Evolutionary conservation across 2,888 invertebrate genomes (phyloP).

Genomic region (Sepiola atlantica): DNA sequence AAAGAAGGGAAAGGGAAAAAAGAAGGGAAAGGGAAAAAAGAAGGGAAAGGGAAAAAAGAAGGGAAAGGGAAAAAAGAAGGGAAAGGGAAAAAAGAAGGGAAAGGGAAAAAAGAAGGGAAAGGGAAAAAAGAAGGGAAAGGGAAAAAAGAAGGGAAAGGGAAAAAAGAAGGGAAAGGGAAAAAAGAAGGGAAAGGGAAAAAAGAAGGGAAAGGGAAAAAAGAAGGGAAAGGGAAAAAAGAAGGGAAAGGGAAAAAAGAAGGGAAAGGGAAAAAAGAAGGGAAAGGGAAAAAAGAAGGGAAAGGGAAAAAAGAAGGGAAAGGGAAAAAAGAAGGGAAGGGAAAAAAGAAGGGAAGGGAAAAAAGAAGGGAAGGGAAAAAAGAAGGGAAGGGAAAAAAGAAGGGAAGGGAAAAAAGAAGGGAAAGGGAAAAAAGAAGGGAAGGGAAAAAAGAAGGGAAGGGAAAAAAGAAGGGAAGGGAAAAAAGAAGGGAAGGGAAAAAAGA

Average conservation of each 20-base stretch:
- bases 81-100: not conserved
- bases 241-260: no score
- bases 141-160: no score
- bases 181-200: no score
- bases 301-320: not conserved
- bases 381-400: not conserved
- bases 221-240: no score
- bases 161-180: no score
- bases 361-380: no score
- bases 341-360: not conserved
- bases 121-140: no score
- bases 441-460: not conserved
- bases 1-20: not conserved
- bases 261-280: not conserved
- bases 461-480: not conserved
- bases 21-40: conserved; percentile 23
- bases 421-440: conserved; percentile 23
- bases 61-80: not conserved
- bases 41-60: not conserved
- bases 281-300: not conserved
- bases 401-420: not conserved
- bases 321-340: not conserved
- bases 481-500: not conserved
- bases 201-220: no score
- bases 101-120: no score